Conservation (phyloP, 2,888 invertebrate species). For the Drosophila testacea region DNA sequence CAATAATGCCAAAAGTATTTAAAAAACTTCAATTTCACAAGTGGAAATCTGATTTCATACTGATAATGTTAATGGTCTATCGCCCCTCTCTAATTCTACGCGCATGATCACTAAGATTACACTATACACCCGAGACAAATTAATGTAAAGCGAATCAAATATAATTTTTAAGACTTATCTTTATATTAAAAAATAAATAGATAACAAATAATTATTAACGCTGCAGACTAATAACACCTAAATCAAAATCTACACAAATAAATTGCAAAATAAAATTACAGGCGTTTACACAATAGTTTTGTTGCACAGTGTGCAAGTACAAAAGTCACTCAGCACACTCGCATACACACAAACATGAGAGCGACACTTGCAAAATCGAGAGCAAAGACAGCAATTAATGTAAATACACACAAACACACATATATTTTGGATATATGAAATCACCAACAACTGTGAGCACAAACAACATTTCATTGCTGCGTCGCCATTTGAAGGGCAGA, state of each 20-base stretch:
- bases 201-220: neutral
- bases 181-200: too few relatives aligned
- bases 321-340: conserved; percentile 34
- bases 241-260: neutral
- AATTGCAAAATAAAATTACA: neutral
- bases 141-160: too few relatives aligned
- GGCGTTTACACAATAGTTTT: conserved; percentile 1
- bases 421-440: conserved; percentile 51
- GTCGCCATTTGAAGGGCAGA: conserved; percentile 44
- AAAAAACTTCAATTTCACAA: conserved; percentile 16
- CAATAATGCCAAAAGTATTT: neutral
- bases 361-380: conserved; percentile 1
- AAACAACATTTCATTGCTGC: conserved; percentile 39
- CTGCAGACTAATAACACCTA: neutral
- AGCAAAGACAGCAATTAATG: conserved; percentile 37
- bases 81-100: conserved; percentile 31
- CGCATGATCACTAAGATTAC: conserved; percentile 43
- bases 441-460: conserved; percentile 47
- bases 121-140: conserved; percentile 14
- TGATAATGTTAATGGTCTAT: conserved; percentile 23
- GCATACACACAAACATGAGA: conserved; percentile 9
- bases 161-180: too few relatives aligned
- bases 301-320: conserved; percentile 44
- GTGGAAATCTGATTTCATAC: conserved; percentile 31
- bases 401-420: conserved; percentile 3